These are phyloP conservation scores for Xestia xanthographa DNA, from an alignment of 2,888 invertebrate genomes.

Conservation along the genomic window DNA sequence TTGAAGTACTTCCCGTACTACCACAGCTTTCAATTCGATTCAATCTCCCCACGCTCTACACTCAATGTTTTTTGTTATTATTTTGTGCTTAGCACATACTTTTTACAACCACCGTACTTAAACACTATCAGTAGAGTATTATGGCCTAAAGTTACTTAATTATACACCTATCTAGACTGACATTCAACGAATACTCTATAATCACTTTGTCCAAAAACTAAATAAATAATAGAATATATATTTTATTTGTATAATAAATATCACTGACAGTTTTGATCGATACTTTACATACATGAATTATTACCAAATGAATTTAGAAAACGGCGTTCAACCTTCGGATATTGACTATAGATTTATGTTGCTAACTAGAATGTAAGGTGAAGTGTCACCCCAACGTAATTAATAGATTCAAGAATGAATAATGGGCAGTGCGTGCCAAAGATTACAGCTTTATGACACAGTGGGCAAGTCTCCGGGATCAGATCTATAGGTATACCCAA, in stretches of 20 bases:
- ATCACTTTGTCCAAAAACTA: slow-evolving; percentile 32
- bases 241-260: slow-evolving; percentile 19
- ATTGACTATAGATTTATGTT: slow-evolving; percentile 52
- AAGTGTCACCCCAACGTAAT: slow-evolving; percentile 63
- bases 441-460: slow-evolving; percentile 61
- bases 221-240: slow-evolving; percentile 11
- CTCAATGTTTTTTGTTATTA: slow-evolving; percentile 23
- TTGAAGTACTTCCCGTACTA: slow-evolving; percentile 26
- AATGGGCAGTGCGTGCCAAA: slow-evolving; percentile 67
- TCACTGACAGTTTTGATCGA: slow-evolving; percentile 35
- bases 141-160: slow-evolving; percentile 23
- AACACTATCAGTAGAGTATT: slow-evolving; percentile 50
- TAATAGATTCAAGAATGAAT: slow-evolving; percentile 69
- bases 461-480: slow-evolving; percentile 32
- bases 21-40: slow-evolving; percentile 33
- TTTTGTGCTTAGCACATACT: slow-evolving; percentile 70
- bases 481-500: slow-evolving; percentile 28
- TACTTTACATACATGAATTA: slow-evolving; percentile 11
- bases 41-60: slow-evolving; percentile 18
- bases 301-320: slow-evolving; percentile 19
- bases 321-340: slow-evolving; percentile 27
- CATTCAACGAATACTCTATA: slow-evolving; percentile 32
- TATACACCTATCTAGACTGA: slow-evolving; percentile 27
- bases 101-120: slow-evolving; percentile 52
- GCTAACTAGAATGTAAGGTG: slow-evolving; percentile 44